These are phyloP conservation scores for Phasianus colchicus DNA, from an alignment of 2,113 vertebrate species.

Conservation along the genomic window DNA sequence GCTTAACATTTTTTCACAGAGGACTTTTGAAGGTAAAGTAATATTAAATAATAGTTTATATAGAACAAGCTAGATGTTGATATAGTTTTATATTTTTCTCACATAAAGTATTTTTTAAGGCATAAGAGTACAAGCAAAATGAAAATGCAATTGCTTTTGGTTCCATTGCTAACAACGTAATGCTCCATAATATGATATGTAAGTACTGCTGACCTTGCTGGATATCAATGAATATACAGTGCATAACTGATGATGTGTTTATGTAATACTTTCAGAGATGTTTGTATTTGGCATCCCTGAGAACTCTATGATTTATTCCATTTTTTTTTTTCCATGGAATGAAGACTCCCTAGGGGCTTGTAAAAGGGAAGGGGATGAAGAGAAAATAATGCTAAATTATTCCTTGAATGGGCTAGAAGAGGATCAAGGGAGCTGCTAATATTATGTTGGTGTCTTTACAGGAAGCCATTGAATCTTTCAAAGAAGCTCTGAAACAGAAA, in stretches of 20 bases:
- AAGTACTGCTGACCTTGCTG: not conserved
- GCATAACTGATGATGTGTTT: not conserved
- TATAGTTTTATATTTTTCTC: not conserved
- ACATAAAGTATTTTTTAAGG: not conserved
- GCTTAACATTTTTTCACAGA: slow-evolving; percentile 97
- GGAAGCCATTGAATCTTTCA: slow-evolving; percentile 98
- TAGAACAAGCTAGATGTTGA: not conserved
- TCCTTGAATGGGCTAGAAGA: not conserved
- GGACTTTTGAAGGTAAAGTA: slow-evolving; percentile 92
- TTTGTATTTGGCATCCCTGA: not conserved
- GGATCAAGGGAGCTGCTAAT: not conserved
- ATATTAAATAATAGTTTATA: not conserved
- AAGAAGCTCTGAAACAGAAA: slow-evolving; percentile 95
- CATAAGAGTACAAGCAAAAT: not conserved
- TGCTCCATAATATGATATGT: not conserved
- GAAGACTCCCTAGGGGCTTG: not conserved
- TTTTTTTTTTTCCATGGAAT: not conserved
- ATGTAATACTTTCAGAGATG: not conserved
- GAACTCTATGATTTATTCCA: not conserved
- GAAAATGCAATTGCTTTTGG: not conserved
- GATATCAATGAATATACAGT: not conserved
- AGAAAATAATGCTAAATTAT: not conserved
- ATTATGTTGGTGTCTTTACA: slow-evolving; percentile 54
- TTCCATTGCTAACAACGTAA: not conserved
- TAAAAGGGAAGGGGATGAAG: not conserved